These are phyloP conservation scores for Eulemur albifrons DNA, from an alignment of 2,797 vertebrate genomes.

Conservation along the genomic window DNA sequence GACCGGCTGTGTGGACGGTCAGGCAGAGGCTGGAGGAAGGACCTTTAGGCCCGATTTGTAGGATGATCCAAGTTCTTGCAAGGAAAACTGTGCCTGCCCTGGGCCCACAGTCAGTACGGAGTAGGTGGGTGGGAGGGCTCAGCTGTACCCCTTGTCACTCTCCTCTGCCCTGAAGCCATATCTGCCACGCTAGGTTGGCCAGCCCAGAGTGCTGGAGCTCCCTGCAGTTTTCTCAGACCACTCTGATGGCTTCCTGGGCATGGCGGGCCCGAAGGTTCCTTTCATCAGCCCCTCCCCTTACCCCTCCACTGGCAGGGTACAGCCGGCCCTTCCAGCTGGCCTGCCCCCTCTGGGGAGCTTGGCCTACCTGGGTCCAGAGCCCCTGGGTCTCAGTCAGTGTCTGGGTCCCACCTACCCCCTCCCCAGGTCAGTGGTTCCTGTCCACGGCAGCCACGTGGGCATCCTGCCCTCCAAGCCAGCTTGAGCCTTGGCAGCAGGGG, in stretches of 20 bases:
- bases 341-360: background rate
- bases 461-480: background rate
- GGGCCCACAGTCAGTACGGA: background rate
- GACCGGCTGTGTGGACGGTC: background rate
- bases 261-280: background rate
- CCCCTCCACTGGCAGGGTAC: background rate
- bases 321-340: background rate
- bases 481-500: background rate
- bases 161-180: background rate
- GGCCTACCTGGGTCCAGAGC: background rate
- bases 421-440: background rate
- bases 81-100: background rate
- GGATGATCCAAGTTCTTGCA: background rate
- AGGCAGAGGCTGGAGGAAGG: accelerated
- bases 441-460: background rate
- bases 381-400: background rate
- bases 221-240: background rate
- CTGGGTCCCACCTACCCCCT: background rate
- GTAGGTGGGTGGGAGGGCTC: background rate
- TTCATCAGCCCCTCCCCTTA: background rate
- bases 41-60: background rate
- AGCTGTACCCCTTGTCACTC: background rate
- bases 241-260: background rate
- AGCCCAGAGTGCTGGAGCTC: background rate
- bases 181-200: background rate